Conservation (phyloP, 2,888 invertebrate genomes). For the Oegoconia quadripuncta region DNA sequence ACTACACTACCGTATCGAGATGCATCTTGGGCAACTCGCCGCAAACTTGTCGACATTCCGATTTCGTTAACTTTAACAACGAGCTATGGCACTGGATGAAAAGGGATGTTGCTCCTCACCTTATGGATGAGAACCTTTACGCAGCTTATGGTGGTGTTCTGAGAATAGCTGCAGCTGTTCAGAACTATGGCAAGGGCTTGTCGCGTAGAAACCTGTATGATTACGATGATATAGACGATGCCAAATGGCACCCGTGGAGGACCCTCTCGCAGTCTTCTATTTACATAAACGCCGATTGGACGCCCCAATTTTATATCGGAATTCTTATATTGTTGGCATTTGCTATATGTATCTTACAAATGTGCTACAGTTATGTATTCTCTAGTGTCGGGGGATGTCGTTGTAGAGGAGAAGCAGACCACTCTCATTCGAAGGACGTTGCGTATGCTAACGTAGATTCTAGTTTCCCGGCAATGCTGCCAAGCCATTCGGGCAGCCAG, state of each 20-base stretch:
- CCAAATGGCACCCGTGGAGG: constrained; percentile 55
- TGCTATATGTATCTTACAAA: constrained; percentile 49
- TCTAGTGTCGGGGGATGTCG: constrained; percentile 38
- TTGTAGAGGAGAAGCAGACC: constrained; percentile 25
- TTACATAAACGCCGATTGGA: constrained; percentile 49
- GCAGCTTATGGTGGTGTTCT: constrained; percentile 62
- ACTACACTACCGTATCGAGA: constrained; percentile 58
- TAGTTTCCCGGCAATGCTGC: constrained; percentile 41
- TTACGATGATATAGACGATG: constrained; percentile 33
- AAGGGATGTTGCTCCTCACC: constrained; percentile 58
- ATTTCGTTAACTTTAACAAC: constrained; percentile 63
- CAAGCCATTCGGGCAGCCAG: constrained; percentile 35
- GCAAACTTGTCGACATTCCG: constrained; percentile 51
- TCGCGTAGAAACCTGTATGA: constrained; percentile 55
- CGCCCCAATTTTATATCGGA: constrained; percentile 45
- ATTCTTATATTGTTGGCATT: constrained; percentile 43
- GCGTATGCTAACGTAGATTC: constrained; percentile 42
- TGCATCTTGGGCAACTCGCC: constrained; percentile 62
- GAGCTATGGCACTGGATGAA: constrained; percentile 73
- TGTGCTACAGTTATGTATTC: constrained; percentile 49
- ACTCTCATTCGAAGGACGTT: constrained; percentile 21
- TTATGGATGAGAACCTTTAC: constrained; percentile 59
- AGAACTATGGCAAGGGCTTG: constrained; percentile 59
- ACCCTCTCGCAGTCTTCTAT: constrained; percentile 40
- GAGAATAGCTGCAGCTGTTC: constrained; percentile 64